These are phyloP conservation scores for Opisthograptis luteolata DNA, from an alignment of 2,888 invertebrate species.

Conservation along the genomic window DNA sequence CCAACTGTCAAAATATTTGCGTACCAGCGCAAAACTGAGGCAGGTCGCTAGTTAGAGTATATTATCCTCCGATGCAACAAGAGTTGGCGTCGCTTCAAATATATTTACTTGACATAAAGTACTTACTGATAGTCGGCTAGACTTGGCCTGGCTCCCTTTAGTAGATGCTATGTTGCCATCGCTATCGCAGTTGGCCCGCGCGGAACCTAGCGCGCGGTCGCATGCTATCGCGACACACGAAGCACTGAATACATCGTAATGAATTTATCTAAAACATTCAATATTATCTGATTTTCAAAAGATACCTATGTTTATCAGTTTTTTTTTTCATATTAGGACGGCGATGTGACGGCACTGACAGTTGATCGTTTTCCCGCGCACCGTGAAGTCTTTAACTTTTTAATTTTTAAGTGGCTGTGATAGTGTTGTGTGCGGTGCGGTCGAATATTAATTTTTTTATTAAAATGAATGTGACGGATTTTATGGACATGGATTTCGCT, in stretches of 20 bases:
- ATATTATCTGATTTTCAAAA: slow-evolving; percentile 58
- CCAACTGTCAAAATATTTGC: too few species aligned
- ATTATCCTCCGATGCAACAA: background rate
- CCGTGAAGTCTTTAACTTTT: slow-evolving; percentile 39
- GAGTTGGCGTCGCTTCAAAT: slow-evolving; percentile 13
- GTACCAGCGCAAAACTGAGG: too few species aligned
- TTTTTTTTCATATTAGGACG: slow-evolving; percentile 43
- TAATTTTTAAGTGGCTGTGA: slow-evolving; percentile 31
- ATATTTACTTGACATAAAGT: slow-evolving; percentile 2
- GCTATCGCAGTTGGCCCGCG: slow-evolving; percentile 38
- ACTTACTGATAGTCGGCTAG: slow-evolving; percentile 18
- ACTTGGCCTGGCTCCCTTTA: background rate
- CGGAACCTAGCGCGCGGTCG: slow-evolving; percentile 55
- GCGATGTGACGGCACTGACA: slow-evolving; percentile 47
- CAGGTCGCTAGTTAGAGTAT: background rate
- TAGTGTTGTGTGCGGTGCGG: slow-evolving; percentile 25
- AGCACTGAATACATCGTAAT: slow-evolving; percentile 32
- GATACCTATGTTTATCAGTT: slow-evolving; percentile 56
- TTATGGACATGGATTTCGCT: slow-evolving; percentile 39
- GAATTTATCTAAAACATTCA: slow-evolving; percentile 43
- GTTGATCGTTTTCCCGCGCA: slow-evolving; percentile 41
- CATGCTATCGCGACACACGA: slow-evolving; percentile 38
- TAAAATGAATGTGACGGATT: slow-evolving; percentile 56
- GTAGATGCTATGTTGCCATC: too few species aligned
- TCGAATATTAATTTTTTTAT: slow-evolving; percentile 25